phyloP scores from a whole-genome alignment of 1,140 invertebrate species.

The Drosophila grimshawi region DNA sequence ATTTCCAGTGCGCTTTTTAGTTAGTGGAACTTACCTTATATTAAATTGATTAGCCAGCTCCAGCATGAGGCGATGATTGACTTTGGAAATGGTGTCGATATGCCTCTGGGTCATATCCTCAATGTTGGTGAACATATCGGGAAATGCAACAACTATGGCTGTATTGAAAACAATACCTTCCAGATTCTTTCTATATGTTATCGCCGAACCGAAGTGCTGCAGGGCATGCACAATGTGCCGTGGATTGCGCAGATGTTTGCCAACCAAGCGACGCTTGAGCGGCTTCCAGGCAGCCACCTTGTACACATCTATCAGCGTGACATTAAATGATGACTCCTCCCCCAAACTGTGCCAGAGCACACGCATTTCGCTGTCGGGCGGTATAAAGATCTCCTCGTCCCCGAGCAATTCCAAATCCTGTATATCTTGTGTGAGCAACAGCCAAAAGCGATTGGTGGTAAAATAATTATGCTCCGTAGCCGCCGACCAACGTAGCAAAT shows the following conservation, averaged over 20 bases:
- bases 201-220: conserved; percentile 66
- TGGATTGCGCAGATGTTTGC: conserved; percentile 27
- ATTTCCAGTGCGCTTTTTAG: neutral
- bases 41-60: conserved; percentile 85
- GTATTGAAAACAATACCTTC: conserved; percentile 76
- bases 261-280: conserved; percentile 48
- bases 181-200: conserved; percentile 72
- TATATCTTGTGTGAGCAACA: conserved; percentile 54
- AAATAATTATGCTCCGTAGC: conserved; percentile 77
- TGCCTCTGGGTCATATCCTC: conserved; percentile 85
- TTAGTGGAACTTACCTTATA: conserved; percentile 82
- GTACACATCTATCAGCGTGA: conserved; percentile 66
- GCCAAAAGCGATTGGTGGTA: conserved; percentile 78
- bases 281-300: conserved; percentile 67
- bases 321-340: conserved; percentile 17
- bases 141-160: conserved; percentile 80
- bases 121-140: conserved; percentile 78
- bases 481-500: conserved; percentile 72
- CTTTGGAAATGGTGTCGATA: conserved; percentile 86
- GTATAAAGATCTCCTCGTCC: conserved; percentile 71
- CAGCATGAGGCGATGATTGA: conserved; percentile 85
- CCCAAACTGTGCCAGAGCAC: conserved; percentile 36
- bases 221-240: conserved; percentile 55
- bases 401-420: conserved; percentile 55
- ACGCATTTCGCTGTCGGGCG: conserved; percentile 72